phyloP scores from a whole-genome alignment of 1,140 invertebrate genomes.

The Drosophila melanica region DNA sequence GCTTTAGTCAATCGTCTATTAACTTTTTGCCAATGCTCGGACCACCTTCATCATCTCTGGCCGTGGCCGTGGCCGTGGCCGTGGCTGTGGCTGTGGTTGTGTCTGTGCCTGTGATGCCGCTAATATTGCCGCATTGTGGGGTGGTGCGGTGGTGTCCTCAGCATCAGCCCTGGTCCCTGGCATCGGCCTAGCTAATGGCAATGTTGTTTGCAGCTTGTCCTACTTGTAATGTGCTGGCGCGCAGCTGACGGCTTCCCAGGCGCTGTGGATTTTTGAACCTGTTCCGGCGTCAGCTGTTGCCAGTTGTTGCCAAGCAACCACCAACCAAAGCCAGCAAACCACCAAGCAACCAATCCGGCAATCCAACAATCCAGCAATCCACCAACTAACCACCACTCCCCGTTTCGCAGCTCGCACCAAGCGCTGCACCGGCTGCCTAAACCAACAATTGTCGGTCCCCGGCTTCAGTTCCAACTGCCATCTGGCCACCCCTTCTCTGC shows the following conservation, averaged over 20 bases:
- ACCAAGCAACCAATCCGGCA: conserved; percentile 51
- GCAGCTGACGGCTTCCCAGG: conserved; percentile 78
- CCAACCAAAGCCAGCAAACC: conserved; percentile 40
- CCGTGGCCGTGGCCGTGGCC: conserved; percentile 17
- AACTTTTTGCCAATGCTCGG: conserved; percentile 68
- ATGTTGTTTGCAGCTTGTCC: conserved; percentile 80
- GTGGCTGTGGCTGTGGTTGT: too few relatives aligned
- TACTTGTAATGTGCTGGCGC: conserved; percentile 82
- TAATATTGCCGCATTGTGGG: conserved; percentile 54
- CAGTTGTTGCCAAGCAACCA: conserved; percentile 62
- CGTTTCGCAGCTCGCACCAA: conserved; percentile 39
- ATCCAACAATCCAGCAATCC: conserved; percentile 47
- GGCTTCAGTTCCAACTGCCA: neutral
- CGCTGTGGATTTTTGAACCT: conserved; percentile 74
- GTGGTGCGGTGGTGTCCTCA: neutral
- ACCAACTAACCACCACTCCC: conserved; percentile 49
- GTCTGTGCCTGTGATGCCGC: conserved; percentile 66
- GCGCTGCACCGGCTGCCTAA: conserved; percentile 79
- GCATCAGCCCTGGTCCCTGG: conserved; percentile 20
- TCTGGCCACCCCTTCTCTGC: conserved; percentile 3
- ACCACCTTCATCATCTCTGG: conserved; percentile 43
- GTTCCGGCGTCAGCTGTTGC: conserved; percentile 54
- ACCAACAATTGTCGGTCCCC: conserved; percentile 80
- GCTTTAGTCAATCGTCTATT: conserved; percentile 81
- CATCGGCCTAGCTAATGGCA: conserved; percentile 60